phyloP scores from a whole-genome alignment of 2,888 invertebrate species.

The Rhodophaea formosa region DNA sequence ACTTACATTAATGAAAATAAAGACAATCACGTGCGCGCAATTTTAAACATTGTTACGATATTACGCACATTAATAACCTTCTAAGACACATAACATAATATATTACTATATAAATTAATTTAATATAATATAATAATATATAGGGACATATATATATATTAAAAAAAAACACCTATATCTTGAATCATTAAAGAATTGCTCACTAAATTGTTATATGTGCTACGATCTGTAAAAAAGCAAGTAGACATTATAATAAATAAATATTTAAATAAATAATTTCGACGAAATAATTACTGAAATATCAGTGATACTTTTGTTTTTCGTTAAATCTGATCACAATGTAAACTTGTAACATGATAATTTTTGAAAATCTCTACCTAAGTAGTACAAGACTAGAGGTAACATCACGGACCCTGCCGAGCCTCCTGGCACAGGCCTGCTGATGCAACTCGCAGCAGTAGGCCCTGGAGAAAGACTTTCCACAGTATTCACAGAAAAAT shows the following conservation, averaged over 20 bases:
- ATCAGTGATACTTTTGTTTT: background rate
- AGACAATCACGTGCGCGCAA: conserved; percentile 11
- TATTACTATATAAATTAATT: no score
- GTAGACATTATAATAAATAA: no score
- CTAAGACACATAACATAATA: no score
- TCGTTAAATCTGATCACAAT: background rate
- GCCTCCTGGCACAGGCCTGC: conserved; percentile 45
- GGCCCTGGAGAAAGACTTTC: conserved; percentile 59
- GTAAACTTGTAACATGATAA: background rate
- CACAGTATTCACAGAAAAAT: conserved; percentile 59
- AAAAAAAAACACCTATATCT: no score
- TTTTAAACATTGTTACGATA: background rate
- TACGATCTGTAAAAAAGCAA: no score
- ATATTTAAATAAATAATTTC: no score
- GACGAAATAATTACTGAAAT: no score
- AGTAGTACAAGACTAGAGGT: conserved; percentile 46
- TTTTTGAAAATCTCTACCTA: conserved; percentile 33
- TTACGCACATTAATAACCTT: no score
- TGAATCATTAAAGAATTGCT: no score
- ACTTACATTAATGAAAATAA: background rate
- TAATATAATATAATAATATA: no score
- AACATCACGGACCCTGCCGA: conserved; percentile 40
- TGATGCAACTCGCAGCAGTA: conserved; percentile 71
- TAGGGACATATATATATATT: no score
- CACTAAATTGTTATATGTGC: no score